Evolutionary conservation across 2,888 invertebrate genomes (phyloP).

Genomic region (Synergus japonicus): DNA sequence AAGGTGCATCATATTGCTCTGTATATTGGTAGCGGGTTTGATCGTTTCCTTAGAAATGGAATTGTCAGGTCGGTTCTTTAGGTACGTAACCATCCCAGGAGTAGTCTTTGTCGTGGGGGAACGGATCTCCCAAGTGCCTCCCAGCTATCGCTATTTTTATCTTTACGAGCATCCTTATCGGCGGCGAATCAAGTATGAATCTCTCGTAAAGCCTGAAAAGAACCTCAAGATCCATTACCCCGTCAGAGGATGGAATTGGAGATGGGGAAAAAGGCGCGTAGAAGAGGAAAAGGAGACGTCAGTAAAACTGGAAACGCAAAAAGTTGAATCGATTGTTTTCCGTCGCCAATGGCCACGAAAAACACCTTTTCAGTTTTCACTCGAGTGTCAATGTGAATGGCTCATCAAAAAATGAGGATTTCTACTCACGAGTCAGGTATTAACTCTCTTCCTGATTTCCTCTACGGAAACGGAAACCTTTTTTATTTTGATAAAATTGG

Average conservation of each 20-base stretch:
- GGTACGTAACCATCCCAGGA: conserved; percentile 18
- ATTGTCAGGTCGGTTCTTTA: conserved; percentile 32
- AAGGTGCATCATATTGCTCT: conserved; percentile 10
- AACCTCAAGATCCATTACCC: conserved; percentile 56
- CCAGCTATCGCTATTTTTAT: conserved; percentile 60
- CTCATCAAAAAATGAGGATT: background rate
- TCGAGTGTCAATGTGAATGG: background rate
- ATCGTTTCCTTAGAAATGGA: conserved; percentile 39
- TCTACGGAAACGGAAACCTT: background rate
- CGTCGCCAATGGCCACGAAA: conserved; percentile 5
- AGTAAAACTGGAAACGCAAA: conserved; percentile 41
- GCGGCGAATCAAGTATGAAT: conserved; percentile 66
- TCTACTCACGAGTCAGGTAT: too few species aligned
- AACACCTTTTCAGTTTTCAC: background rate
- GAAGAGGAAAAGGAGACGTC: conserved; percentile 40
- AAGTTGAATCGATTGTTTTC: conserved; percentile 42
- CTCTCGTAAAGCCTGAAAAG: conserved; percentile 63
- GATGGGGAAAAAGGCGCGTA: conserved; percentile 34
- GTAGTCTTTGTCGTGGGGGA: conserved; percentile 38
- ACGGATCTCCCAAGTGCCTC: conserved; percentile 46
- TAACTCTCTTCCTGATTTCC: background rate
- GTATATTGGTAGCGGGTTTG: conserved; percentile 16
- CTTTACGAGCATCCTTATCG: conserved; percentile 66
- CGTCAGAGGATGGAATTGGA: conserved; percentile 31
- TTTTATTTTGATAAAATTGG: background rate